A percentile compares a stretch with the other conserved stretches of the same genome.
These are phyloP conservation scores for Drosophila pallidifrons DNA, from an alignment of 1,140 invertebrate genomes.

Conservation along the genomic window DNA sequence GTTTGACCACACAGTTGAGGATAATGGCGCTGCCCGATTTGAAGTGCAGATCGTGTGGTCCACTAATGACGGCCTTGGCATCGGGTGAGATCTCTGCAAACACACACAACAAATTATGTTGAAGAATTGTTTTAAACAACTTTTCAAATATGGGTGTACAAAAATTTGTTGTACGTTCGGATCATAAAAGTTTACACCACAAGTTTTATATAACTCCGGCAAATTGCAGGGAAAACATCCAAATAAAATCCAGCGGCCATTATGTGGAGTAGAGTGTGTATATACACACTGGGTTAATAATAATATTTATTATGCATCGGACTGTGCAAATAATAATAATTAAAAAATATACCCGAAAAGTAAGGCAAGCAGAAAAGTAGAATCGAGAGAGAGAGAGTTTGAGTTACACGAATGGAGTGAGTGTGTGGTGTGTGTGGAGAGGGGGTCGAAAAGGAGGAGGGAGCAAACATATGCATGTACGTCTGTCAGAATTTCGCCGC, in stretches of 20 bases:
- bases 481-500: constrained; percentile 16
- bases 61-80: constrained; percentile 92
- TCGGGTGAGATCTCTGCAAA: constrained; percentile 87
- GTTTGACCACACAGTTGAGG: constrained; percentile 92
- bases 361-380: constrained; percentile 13
- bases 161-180: constrained; percentile 56
- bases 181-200: constrained; percentile 65
- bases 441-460: too few species aligned
- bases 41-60: constrained; percentile 92
- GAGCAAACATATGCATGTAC: background rate
- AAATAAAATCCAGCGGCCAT: constrained; percentile 20
- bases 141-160: constrained; percentile 52
- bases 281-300: constrained; percentile 80
- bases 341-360: constrained; percentile 69
- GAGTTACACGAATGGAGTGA: constrained; percentile 1
- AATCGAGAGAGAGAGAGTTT: background rate
- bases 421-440: background rate
- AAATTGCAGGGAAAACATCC: constrained; percentile 45
- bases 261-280: constrained; percentile 19
- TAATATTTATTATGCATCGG: constrained; percentile 79
- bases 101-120: background rate
- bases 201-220: constrained; percentile 60
- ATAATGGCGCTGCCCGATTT: constrained; percentile 93
- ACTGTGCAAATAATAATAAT: constrained; percentile 77
- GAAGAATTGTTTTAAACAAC: constrained; percentile 40